phyloP scores from a whole-genome alignment of 2,888 invertebrate species.

The Girardia tigrina region DNA sequence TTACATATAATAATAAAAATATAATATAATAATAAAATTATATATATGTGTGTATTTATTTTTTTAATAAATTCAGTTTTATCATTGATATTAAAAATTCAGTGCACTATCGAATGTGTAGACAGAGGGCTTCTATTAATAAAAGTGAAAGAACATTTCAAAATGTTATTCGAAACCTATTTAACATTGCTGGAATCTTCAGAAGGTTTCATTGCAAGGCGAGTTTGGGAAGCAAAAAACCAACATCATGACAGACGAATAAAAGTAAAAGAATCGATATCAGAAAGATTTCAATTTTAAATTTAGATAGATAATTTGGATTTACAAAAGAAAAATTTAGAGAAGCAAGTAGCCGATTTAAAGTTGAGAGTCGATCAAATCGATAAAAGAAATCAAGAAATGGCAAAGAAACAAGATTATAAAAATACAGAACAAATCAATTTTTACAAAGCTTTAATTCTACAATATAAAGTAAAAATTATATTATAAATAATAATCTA shows the following conservation, averaged over 20 bases:
- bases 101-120: background rate
- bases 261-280: background rate
- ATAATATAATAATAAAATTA: too few species aligned
- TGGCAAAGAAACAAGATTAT: background rate
- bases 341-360: background rate
- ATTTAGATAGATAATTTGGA: slow-evolving; percentile 12
- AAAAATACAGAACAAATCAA: slow-evolving; percentile 3
- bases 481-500: background rate
- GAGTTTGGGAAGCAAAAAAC: background rate
- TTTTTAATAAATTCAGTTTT: too few species aligned
- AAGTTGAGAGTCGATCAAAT: background rate
- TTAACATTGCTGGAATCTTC: background rate
- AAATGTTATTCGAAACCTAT: background rate
- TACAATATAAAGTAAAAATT: background rate
- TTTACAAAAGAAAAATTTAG: background rate
- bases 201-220: background rate
- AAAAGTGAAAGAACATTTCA: background rate
- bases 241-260: background rate
- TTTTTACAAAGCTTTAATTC: background rate
- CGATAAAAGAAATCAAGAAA: background rate
- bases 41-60: too few species aligned
- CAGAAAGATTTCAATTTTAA: background rate
- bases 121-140: background rate
- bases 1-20: too few species aligned
- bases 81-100: background rate